Base-by-base conservation (phyloP, 2,113 vertebrate genomes). In the Cnemophilus loriae region DNA sequence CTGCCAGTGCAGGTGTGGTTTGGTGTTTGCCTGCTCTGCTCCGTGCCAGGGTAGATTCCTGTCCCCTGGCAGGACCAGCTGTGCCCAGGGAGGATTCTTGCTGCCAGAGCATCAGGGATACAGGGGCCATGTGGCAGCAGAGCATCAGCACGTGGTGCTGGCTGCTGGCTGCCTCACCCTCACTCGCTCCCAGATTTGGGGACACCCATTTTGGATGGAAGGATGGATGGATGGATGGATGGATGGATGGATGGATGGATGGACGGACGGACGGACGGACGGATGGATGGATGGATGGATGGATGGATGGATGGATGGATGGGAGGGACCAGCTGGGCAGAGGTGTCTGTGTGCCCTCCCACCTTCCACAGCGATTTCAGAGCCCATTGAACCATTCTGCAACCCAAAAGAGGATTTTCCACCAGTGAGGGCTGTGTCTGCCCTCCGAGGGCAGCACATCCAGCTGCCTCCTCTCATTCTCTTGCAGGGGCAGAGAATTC, bases 381-480 rank as follows among this genome's bases (percentile, higher is more conserved):
- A 95, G 41, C 69, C 4, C 0, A 15, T 69, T 87, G 65, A 73
- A 39, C 67, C 16, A 26, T 78, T 92, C 46, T 84, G 39, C 60
- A 81, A 75, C 47, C 37, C 65, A 14, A 11, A 80, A 79, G 44
- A 83, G 13, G 35, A 55, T 89, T 94, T 89, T 56, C 69, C 86
- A 92, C 80, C 14, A 17, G 74, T 7, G 1, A 82, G 50, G 35
- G 56, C 47, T 60, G 26, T 23, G 60, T 41, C 89, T 42, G 63
- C 82, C 70, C 56, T 65, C 23, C 0, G 2, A 49, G 79, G 59
- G 53, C 44, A 42, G 76, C 39, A 10, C 17, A 4, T 27, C 47
- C 94, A 39, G 52, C 80, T 68, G 23, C 56, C 49, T 77, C 82
- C 87, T 85, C 61, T 64, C 91, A 55, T 94, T 28, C 44, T 88